phyloP scores from a whole-genome alignment of 2,888 invertebrate genomes.

The Coenonympha glycerion region DNA sequence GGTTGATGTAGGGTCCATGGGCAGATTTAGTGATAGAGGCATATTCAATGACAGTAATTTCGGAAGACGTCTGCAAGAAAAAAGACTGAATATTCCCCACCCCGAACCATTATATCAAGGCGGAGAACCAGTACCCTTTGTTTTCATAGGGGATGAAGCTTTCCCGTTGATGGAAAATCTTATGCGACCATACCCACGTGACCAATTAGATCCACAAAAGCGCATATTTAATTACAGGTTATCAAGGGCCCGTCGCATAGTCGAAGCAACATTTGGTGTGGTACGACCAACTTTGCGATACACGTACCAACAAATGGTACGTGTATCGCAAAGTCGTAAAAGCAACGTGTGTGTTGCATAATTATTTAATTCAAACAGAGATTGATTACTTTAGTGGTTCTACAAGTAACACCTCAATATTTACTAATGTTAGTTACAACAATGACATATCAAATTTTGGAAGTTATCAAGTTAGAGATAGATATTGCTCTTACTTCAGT shows the following conservation, averaged over 20 bases:
- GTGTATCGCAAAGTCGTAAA: slow-evolving; percentile 19
- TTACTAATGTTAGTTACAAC: not conserved
- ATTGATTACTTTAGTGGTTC: not conserved
- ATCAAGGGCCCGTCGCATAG: not conserved
- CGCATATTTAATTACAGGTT: slow-evolving; percentile 31
- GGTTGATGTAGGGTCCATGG: slow-evolving; percentile 3
- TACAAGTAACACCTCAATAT: not conserved
- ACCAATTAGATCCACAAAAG: slow-evolving; percentile 14
- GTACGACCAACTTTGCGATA: no score
- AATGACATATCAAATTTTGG: not conserved
- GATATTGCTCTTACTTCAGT: not conserved
- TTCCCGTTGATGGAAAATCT: slow-evolving; percentile 17
- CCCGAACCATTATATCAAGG: not conserved
- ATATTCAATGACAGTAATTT: slow-evolving; percentile 10
- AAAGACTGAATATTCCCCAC: not conserved
- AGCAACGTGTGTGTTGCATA: slow-evolving; percentile 18
- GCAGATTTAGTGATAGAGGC: slow-evolving; percentile 26
- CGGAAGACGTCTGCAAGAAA: not conserved
- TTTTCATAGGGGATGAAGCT: not conserved
- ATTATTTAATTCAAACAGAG: slow-evolving; percentile 12
- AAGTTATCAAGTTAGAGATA: not conserved
- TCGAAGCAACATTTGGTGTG: not conserved
- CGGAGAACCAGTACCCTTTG: not conserved
- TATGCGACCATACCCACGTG: slow-evolving; percentile 31
- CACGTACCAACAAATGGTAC: no score